Evolutionary conservation across 2,888 invertebrate genomes (phyloP), one percentile per base, ranked within the genome.

Genomic region (Diplazon laetatorius): DNA sequence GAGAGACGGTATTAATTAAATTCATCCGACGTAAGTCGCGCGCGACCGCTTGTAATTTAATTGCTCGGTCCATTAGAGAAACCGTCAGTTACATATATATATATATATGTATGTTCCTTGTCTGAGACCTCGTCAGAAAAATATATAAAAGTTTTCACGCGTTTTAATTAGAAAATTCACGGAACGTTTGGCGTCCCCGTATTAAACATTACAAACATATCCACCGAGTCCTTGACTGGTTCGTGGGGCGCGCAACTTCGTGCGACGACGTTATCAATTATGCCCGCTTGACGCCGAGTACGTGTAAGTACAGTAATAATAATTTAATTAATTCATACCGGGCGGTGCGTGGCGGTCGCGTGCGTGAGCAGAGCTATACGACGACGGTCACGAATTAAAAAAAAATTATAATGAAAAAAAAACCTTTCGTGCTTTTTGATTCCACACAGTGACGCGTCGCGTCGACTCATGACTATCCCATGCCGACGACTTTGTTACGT

Each of bases 31-130:
- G 69, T 65, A 59, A 65, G 69, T 76, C 71, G 69, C 52, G 55
- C 72, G 76, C 63, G n/a, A n/a, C 50, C 42, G 69, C 69, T 69
- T 72, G 76, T 79, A 72, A 79, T 79, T 79, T 72, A 72, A 76
- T 72, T 79, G 69, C 57, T 62, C 42, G 60, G 16, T 69, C 74
- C 74, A 68, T 75, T 73, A 73, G 57, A 63, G 69, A 70, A 70
- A 71, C 70, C 55, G 20, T 66, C 44, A 60, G 52, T 30, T 30
- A 30, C 30, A 30, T 30, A 30, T 30, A 30, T 30, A 30, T 30
- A 30, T 30, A 30, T 30, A 30, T 30, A 30, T 30, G 6, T 30
- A 30, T 30, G 30, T 66, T 66, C 39, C 52, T 30, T 30, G 37
- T 42, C 39, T 52, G 39, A 16, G 12, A 44, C 14, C 42, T 68